Evolutionary conservation across 2,888 invertebrate species (phyloP).

Genomic region (Neoscelio sp.): DNA sequence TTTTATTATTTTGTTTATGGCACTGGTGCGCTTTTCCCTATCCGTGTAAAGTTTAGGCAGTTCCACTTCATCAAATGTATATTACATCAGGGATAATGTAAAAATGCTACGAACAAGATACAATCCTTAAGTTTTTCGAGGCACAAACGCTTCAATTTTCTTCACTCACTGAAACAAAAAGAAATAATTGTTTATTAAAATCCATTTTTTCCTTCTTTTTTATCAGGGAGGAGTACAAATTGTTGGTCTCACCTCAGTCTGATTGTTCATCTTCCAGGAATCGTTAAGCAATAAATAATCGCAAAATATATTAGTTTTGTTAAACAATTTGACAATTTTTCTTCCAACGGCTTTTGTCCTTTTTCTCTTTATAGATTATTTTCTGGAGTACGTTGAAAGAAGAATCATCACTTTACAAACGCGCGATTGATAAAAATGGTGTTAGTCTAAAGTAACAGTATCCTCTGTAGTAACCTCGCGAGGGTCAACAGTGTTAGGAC

Average conservation of each 20-base stretch:
- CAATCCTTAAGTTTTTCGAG: constrained; percentile 65
- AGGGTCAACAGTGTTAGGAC: constrained; percentile 34
- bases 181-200: constrained; percentile 12
- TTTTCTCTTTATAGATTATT: not conserved
- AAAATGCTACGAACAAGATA: constrained; percentile 66
- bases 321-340: constrained; percentile 64
- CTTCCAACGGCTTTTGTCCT: not conserved
- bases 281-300: constrained; percentile 74
- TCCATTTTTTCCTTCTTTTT: not conserved
- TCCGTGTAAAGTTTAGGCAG: constrained; percentile 49
- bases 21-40: constrained; percentile 56
- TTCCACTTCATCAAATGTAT: constrained; percentile 46
- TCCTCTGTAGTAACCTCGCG: constrained; percentile 50
- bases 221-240: not conserved
- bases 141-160: constrained; percentile 66
- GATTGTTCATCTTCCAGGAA: constrained; percentile 70
- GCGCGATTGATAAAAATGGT: constrained; percentile 4
- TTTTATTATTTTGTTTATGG: too few relatives aligned
- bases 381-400: not conserved
- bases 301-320: constrained; percentile 70
- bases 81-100: constrained; percentile 54
- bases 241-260: constrained; percentile 69
- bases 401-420: constrained; percentile 19
- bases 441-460: constrained; percentile 51
- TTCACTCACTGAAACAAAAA: constrained; percentile 57